Evolutionary conservation across 2,888 invertebrate genomes (phyloP).

Genomic region (Trissolcus brochymenae): DNA sequence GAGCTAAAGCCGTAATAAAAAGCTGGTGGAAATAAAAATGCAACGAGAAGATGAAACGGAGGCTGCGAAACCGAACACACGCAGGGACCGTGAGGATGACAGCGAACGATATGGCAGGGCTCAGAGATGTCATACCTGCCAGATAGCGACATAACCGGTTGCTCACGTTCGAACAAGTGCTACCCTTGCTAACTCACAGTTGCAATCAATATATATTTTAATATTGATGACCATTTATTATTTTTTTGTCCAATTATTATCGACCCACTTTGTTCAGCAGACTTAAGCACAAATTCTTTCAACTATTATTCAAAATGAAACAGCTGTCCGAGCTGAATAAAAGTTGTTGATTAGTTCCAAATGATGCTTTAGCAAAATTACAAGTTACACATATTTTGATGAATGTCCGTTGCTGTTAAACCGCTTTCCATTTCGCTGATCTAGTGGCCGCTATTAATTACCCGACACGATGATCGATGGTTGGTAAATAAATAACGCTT

Average conservation of each 20-base stretch:
- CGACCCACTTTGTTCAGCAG: too few relatives aligned
- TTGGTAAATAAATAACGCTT: slow-evolving; percentile 50
- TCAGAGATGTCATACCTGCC: slow-evolving; percentile 75
- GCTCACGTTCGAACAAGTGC: slow-evolving; percentile 26
- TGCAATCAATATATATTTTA: slow-evolving; percentile 49
- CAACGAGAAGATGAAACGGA: slow-evolving; percentile 27
- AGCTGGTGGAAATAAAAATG: slow-evolving; percentile 22
- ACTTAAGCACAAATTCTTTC: too few relatives aligned
- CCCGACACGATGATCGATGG: slow-evolving; percentile 56
- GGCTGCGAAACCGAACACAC: slow-evolving; percentile 23
- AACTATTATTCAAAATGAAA: too few relatives aligned
- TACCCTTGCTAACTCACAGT: slow-evolving; percentile 31
- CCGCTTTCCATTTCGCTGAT: slow-evolving; percentile 55
- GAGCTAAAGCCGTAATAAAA: slow-evolving; percentile 57
- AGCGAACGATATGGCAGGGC: slow-evolving; percentile 61
- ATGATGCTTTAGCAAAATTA: too few relatives aligned
- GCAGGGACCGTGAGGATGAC: slow-evolving; percentile 23
- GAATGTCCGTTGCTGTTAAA: slow-evolving; percentile 54
- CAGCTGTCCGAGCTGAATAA: too few relatives aligned
- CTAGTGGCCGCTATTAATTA: slow-evolving; percentile 57
- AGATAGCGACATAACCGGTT: slow-evolving; percentile 64
- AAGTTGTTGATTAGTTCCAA: too few relatives aligned
- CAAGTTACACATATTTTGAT: slow-evolving; percentile 15
- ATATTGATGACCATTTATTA: too few relatives aligned
- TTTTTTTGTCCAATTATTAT: too few relatives aligned